Evolutionary conservation across 2,888 invertebrate species (phyloP), one percentile per base, ranked within the genome.

Genomic region (Luffia ferchaultella): DNA sequence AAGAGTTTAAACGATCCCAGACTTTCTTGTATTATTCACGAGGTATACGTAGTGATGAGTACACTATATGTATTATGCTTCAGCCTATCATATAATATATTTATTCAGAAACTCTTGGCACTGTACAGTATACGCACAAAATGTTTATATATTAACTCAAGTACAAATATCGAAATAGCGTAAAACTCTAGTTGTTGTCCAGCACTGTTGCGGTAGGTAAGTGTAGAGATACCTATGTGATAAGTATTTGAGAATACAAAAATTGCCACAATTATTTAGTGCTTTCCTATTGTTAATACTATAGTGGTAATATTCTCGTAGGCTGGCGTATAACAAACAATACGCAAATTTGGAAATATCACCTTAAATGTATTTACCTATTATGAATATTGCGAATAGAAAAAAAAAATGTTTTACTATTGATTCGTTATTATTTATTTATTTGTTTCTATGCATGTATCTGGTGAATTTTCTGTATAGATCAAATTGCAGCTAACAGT

Each of bases 401-500:
- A n/a, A n/a, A n/a, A n/a, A n/a, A n/a, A n/a, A n/a, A n/a, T n/a
- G n/a, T n/a, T n/a, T n/a, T n/a, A n/a, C n/a, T n/a, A n/a, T n/a
- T n/a, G n/a, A n/a, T n/a, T n/a, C n/a, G n/a, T n/a, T n/a, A n/a
- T 30, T 12, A 3, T 30, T 7, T 30, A 30, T 30, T 30, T n/a
- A 41, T 46, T 45, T 47, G 40, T 40, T 42, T n/a, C 43, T 20
- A 17, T 76, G 80, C 79, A 80, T 79, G 79, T 18, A 45, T 68
- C 62, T 67, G 77, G 76, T 75, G 73, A 77, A 70, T 70, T 67
- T 66, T 64, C 65, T 49, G 62, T 68, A 68, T 71, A 78, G 78
- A 72, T 69, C 82, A 80, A 82, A 79, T 68, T 65, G 82, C 82
- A 83, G 82, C 82, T 83, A 80, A 73, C 79, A 77, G 76, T 64